phyloP scores from a whole-genome alignment of 2,888 invertebrate species.

The Tetanocera ferruginea region DNA sequence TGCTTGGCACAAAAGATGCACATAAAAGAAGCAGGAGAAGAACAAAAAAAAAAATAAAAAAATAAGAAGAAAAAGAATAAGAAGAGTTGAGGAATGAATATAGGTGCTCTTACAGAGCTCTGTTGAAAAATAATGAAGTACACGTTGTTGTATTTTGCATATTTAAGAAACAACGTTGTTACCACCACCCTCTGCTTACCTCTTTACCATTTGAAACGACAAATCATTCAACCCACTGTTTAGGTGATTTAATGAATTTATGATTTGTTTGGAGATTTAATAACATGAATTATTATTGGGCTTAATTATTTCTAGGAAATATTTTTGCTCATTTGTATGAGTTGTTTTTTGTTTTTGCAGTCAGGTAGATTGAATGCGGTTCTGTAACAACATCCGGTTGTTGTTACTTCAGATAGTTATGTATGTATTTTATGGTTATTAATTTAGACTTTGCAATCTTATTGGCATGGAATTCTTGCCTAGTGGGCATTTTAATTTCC shows the following conservation, averaged over 20 bases:
- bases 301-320: background rate
- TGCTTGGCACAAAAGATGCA: background rate
- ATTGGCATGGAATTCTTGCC: too few relatives aligned
- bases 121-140: constrained; percentile 26
- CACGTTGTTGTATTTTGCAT: background rate
- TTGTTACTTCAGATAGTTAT: too few relatives aligned
- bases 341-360: too few relatives aligned
- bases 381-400: too few relatives aligned
- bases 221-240: background rate
- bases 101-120: background rate
- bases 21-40: background rate
- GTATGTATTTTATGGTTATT: too few relatives aligned
- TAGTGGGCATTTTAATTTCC: too few relatives aligned
- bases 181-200: background rate
- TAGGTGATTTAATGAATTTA: constrained; percentile 1
- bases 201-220: too few relatives aligned
- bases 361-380: too few relatives aligned
- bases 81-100: background rate
- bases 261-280: background rate
- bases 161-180: background rate
- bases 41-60: background rate
- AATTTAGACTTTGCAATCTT: too few relatives aligned
- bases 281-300: background rate
- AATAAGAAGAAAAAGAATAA: background rate
- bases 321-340: too few relatives aligned